Evolutionary conservation across 2,888 invertebrate species (phyloP).

Genomic region (Brenthis hecate): DNA sequence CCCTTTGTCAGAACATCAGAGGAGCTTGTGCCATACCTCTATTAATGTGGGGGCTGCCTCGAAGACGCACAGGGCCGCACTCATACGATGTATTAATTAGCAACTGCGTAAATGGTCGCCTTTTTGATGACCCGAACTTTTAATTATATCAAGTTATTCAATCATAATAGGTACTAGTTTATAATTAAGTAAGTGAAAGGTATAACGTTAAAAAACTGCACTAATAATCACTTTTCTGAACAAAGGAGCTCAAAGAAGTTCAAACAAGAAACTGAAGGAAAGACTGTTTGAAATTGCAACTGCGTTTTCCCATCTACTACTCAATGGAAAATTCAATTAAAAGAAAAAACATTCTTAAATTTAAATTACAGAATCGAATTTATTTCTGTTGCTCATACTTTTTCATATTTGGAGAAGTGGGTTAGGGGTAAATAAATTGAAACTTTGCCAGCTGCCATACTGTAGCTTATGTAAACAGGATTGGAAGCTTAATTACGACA

Average conservation of each 20-base stretch:
- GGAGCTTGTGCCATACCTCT: conserved; percentile 70
- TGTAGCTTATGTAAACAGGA: conserved; percentile 37
- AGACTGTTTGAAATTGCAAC: conserved; percentile 14
- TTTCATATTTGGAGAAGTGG: conserved; percentile 40
- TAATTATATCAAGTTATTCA: neutral
- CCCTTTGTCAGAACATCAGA: conserved; percentile 80
- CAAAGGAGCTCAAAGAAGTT: conserved; percentile 8
- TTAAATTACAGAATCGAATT: conserved; percentile 38
- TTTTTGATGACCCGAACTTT: neutral
- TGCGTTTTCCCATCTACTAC: conserved; percentile 21
- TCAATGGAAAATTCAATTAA: conserved; percentile 30
- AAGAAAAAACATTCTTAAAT: conserved; percentile 31
- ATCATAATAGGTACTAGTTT: neutral
- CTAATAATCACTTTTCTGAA: conserved; percentile 1
- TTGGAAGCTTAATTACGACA: conserved; percentile 38
- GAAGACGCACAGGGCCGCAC: conserved; percentile 71
- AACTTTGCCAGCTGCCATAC: conserved; percentile 39
- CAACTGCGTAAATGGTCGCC: conserved; percentile 29
- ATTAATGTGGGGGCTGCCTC: conserved; percentile 68
- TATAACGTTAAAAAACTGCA: conserved; percentile 1
- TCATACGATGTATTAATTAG: conserved; percentile 50
- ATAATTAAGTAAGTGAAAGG: neutral
- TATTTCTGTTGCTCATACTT: conserved; percentile 39
- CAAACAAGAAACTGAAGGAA: conserved; percentile 15
- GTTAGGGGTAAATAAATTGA: conserved; percentile 41